Evolutionary conservation across 2,888 invertebrate genomes (phyloP).

Genomic region (Eumerus sabulonum): DNA sequence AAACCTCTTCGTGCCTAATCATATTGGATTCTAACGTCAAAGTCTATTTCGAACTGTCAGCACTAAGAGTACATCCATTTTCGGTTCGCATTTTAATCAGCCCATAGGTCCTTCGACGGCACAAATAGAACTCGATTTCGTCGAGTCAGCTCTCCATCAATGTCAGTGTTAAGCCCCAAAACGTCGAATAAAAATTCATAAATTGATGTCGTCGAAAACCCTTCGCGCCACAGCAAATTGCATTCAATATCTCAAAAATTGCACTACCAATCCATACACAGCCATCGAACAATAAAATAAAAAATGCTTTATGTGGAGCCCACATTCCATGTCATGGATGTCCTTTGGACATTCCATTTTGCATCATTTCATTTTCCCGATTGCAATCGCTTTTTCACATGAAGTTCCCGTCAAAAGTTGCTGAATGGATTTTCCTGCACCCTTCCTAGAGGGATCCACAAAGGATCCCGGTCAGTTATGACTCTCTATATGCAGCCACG

Average conservation of each 20-base stretch:
- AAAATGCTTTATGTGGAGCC: background rate
- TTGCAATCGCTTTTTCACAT: slow-evolving; percentile 67
- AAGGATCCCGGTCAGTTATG: slow-evolving; percentile 48
- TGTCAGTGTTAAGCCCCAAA: too few species aligned
- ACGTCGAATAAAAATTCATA: background rate
- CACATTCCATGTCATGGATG: slow-evolving; percentile 30
- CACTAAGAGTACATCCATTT: too few species aligned
- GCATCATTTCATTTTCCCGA: slow-evolving; percentile 65
- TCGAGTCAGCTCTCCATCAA: too few species aligned
- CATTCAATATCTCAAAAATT: slow-evolving; percentile 54
- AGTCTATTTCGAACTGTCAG: too few species aligned
- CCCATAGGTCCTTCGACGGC: too few species aligned
- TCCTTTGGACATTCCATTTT: slow-evolving; percentile 58
- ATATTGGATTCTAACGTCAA: too few species aligned
- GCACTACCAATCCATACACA: slow-evolving; percentile 21
- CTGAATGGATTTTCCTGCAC: slow-evolving; percentile 62
- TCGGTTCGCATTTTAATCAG: too few species aligned
- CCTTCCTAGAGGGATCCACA: slow-evolving; percentile 7
- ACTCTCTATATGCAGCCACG: slow-evolving; percentile 35
- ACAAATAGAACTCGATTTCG: too few species aligned
- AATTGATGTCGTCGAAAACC: background rate
- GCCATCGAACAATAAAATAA: background rate
- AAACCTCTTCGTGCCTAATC: too few species aligned
- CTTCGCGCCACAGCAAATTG: slow-evolving; percentile 5
- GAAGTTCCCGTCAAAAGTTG: slow-evolving; percentile 63